Conservation (phyloP, 1,140 invertebrate species). For the Homalodisca vitripennis region DNA sequence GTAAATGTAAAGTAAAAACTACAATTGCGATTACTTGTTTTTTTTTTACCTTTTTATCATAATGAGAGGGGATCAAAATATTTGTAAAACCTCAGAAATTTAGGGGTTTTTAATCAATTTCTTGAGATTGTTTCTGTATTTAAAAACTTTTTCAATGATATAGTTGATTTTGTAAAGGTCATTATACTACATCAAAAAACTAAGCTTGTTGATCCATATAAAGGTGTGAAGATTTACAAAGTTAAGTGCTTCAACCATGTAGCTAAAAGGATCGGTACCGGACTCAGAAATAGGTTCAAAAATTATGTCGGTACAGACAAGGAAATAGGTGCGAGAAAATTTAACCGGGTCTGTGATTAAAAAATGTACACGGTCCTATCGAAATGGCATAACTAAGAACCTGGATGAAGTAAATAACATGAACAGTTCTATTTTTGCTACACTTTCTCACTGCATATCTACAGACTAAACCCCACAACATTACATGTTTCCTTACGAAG, state of each 20-base stretch:
- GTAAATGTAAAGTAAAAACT: too few species aligned
- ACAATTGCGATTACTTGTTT: too few species aligned
- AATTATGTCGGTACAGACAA: slow-evolving; percentile 17
- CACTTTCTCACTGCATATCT: slow-evolving; percentile 19
- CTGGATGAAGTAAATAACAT: slow-evolving; percentile 19
- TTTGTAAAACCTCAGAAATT: too few species aligned
- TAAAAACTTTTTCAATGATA: too few species aligned
- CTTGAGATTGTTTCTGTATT: too few species aligned
- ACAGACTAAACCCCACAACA: slow-evolving; percentile 27
- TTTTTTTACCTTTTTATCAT: too few species aligned
- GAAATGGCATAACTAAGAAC: slow-evolving; percentile 28
- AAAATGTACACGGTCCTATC: slow-evolving; percentile 30
- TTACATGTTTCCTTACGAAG: slow-evolving; percentile 22
- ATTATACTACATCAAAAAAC: too few species aligned
- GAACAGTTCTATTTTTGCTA: slow-evolving; percentile 27
- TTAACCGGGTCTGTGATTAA: slow-evolving; percentile 21
- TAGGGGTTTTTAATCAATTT: too few species aligned
- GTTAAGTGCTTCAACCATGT: slow-evolving; percentile 44
- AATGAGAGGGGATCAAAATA: too few species aligned
- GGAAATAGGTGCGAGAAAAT: slow-evolving; percentile 30
- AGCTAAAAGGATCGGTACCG: slow-evolving; percentile 38
- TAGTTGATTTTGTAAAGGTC: too few species aligned
- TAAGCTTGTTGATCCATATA: too few species aligned
- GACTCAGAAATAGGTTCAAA: too few species aligned
- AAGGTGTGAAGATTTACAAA: slow-evolving; percentile 38